phyloP scores from a whole-genome alignment of 2,888 invertebrate species.

The Trachelus tabidus region DNA sequence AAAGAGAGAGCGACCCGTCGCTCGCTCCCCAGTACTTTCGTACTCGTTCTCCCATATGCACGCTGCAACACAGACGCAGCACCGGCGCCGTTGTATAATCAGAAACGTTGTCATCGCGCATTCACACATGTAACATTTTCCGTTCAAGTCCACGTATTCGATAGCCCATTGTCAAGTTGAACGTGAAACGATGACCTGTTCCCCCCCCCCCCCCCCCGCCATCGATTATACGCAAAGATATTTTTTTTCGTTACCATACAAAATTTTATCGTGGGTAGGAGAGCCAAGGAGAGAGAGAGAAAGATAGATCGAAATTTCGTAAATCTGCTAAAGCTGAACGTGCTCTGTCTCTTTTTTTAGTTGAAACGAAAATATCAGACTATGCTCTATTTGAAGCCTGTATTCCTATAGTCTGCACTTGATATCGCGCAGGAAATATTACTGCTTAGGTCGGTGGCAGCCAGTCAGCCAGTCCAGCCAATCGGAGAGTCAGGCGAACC shows the following conservation, averaged over 20 bases:
- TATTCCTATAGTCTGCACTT: not conserved
- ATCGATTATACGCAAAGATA: not conserved
- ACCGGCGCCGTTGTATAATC: not conserved
- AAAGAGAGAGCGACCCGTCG: constrained; percentile 43
- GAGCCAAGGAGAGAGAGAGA: constrained; percentile 12
- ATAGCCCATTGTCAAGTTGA: constrained; percentile 59
- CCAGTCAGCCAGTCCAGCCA: not conserved
- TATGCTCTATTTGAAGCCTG: not conserved
- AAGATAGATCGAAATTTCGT: not conserved
- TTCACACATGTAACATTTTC: constrained; percentile 36
- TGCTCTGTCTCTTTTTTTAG: not conserved
- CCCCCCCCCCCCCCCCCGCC: no score
- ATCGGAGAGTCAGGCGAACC: constrained; percentile 21
- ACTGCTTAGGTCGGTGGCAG: not conserved
- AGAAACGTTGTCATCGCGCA: not conserved
- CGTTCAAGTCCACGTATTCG: constrained; percentile 47
- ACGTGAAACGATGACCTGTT: constrained; percentile 10
- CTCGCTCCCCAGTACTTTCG: constrained; percentile 19
- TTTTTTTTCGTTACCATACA: not conserved
- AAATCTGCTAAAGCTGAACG: not conserved
- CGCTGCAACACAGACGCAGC: not conserved
- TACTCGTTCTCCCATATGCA: not conserved
- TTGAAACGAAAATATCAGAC: not conserved
- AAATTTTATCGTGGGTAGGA: not conserved
- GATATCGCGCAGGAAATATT: constrained; percentile 1